Evolutionary conservation across 1,140 invertebrate genomes (phyloP).

Genomic region (Micrasema longulum): DNA sequence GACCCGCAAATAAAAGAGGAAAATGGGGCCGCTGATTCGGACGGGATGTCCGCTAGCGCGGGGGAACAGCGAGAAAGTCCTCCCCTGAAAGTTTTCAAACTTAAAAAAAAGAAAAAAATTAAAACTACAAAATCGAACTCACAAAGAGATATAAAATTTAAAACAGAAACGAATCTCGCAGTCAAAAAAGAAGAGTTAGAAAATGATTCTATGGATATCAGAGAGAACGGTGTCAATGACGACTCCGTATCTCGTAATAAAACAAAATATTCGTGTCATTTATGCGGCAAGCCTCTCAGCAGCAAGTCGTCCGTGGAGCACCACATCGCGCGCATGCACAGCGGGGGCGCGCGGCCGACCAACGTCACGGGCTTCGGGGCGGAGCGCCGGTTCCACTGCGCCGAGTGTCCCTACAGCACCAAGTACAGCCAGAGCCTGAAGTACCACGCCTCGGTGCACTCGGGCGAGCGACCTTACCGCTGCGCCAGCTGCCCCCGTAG

Average conservation of each 20-base stretch:
- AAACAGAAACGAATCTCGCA: too few species aligned
- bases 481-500: conserved; percentile 71
- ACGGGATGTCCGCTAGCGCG: too few species aligned
- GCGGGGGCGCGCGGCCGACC: conserved; percentile 59
- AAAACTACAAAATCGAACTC: too few species aligned
- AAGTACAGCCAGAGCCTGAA: conserved; percentile 64
- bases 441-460: conserved; percentile 67
- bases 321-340: conserved; percentile 40
- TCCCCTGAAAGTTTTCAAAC: too few species aligned
- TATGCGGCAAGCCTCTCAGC: conserved; percentile 45
- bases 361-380: conserved; percentile 61
- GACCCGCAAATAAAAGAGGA: too few species aligned
- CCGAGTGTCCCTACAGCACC: conserved; percentile 63
- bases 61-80: too few species aligned
- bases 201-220: too few species aligned
- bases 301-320: conserved; percentile 42
- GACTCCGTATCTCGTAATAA: too few species aligned
- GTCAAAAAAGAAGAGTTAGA: neutral
- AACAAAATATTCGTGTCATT: conserved; percentile 29
- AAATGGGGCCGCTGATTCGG: too few species aligned
- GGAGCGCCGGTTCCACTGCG: conserved; percentile 61
- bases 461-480: conserved; percentile 66
- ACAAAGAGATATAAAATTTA: too few species aligned
- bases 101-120: too few species aligned
- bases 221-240: too few species aligned